Conservation (phyloP, 2,888 invertebrate genomes). For the Caenorhabditis sp. region DNA sequence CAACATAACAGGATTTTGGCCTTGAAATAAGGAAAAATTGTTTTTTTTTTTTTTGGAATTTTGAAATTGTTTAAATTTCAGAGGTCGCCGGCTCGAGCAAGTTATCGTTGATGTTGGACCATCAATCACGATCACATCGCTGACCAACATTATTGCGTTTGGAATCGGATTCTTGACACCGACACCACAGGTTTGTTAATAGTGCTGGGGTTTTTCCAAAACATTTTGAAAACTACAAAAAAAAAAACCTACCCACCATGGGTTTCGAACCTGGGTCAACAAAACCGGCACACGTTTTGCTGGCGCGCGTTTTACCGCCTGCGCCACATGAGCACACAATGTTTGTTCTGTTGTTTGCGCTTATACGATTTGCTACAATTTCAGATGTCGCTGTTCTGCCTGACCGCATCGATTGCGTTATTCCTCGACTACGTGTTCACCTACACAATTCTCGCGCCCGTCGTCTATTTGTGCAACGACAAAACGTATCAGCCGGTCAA, state of each 20-base stretch:
- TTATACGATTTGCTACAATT: no score
- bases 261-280: no score
- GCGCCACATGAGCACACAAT: no score
- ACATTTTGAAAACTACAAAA: no score
- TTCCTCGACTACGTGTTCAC: constrained; percentile 68
- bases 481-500: constrained; percentile 11
- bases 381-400: constrained; percentile 67
- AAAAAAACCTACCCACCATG: no score
- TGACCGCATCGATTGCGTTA: constrained; percentile 67
- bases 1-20: no score
- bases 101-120: constrained; percentile 67
- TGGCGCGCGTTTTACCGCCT: no score
- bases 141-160: constrained; percentile 69
- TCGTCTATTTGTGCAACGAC: constrained; percentile 49
- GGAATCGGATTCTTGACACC: constrained; percentile 68
- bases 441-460: constrained; percentile 61
- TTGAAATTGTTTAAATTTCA: constrained; percentile 7
- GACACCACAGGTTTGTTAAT: constrained; percentile 62
- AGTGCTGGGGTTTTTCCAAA: no score
- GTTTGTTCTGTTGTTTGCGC: no score
- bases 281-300: no score
- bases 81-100: constrained; percentile 34
- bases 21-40: no score
- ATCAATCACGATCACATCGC: constrained; percentile 68
- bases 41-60: not conserved